A percentile compares a stretch with the other conserved stretches of the same genome.
Evolutionary conservation across 2,797 vertebrate species (phyloP).

Genomic region (Peromyscus eremicus): DNA sequence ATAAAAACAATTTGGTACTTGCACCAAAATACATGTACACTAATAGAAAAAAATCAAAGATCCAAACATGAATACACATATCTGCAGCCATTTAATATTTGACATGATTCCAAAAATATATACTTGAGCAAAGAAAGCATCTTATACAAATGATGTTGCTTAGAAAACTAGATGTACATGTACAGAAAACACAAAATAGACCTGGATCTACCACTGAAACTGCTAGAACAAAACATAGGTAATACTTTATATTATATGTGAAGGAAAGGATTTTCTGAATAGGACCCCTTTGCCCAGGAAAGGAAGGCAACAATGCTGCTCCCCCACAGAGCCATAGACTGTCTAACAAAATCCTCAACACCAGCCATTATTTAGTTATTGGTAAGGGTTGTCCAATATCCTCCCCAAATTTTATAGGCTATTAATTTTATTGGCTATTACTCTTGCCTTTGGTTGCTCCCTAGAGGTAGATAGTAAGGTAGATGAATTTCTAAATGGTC

Average conservation of each 20-base stretch:
- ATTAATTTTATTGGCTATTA: not conserved
- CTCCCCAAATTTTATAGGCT: not conserved
- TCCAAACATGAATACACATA: not conserved
- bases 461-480: too few relatives aligned
- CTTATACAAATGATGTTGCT: not conserved
- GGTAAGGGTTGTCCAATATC: not conserved
- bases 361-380: not conserved
- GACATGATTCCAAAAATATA: not conserved
- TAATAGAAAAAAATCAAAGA: not conserved
- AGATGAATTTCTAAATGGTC: too few relatives aligned
- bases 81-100: not conserved
- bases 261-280: not conserved
- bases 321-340: not conserved
- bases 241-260: not conserved
- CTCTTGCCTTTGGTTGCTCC: not conserved
- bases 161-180: not conserved
- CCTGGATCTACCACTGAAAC: not conserved
- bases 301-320: not conserved
- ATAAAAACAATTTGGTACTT: not conserved
- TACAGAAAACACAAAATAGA: not conserved
- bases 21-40: not conserved
- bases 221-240: not conserved
- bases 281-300: not conserved
- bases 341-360: not conserved
- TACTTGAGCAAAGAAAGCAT: not conserved